These are phyloP conservation scores for Oscheius sp. DNA, from an alignment of 2,888 invertebrate genomes.

Conservation along the genomic window DNA sequence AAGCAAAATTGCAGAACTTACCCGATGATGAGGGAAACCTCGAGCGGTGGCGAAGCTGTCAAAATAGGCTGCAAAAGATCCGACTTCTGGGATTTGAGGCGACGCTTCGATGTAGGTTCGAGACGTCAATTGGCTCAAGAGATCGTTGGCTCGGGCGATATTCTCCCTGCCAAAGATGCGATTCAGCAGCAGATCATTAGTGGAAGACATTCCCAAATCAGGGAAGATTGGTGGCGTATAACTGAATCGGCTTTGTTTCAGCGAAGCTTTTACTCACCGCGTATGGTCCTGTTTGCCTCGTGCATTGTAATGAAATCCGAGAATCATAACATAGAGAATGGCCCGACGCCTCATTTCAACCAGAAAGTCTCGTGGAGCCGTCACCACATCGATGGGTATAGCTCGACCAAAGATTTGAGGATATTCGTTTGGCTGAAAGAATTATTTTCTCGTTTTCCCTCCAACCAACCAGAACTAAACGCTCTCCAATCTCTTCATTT, in stretches of 20 bases:
- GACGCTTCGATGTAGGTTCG: not conserved
- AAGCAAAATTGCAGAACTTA: too few species aligned
- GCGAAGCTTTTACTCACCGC: not conserved
- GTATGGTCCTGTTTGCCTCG: not conserved
- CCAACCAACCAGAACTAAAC: not conserved
- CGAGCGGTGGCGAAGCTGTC: slow-evolving; percentile 9
- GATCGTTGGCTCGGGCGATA: not conserved
- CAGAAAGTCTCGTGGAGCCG: slow-evolving; percentile 1
- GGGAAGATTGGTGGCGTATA: slow-evolving; percentile 19
- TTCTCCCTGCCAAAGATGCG: slow-evolving; percentile 2
- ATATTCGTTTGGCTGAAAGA: slow-evolving; percentile 11
- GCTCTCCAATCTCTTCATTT: slow-evolving; percentile 1
- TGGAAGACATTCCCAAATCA: slow-evolving; percentile 1
- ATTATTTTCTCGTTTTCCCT: not conserved
- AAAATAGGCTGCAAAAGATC: slow-evolving; percentile 9
- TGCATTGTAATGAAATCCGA: slow-evolving; percentile 6
- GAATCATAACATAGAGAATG: not conserved
- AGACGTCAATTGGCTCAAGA: not conserved
- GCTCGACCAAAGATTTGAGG: slow-evolving; percentile 9
- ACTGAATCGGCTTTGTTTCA: too few species aligned
- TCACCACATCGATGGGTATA: slow-evolving; percentile 1
- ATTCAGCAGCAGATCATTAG: not conserved
- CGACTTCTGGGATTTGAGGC: slow-evolving; percentile 12
- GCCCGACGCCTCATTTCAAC: slow-evolving; percentile 10
- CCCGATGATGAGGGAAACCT: slow-evolving; percentile 17